Base-by-base conservation (phyloP, 2,888 invertebrate species). In the Mesochorus sp. region DNA sequence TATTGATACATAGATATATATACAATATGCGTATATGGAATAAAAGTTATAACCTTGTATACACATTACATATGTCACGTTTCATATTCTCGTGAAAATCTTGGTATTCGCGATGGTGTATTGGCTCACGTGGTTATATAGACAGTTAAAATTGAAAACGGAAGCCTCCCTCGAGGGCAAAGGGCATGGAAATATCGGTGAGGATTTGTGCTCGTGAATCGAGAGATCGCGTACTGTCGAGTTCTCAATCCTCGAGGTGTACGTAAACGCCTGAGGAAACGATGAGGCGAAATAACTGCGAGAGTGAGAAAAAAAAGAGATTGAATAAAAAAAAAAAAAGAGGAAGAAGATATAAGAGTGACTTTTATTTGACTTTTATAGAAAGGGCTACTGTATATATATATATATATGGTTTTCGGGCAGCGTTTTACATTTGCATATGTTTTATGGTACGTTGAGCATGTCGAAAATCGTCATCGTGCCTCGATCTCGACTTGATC, bases 391-490 rank as follows among this genome's bases (percentile, higher is more conserved):
- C 75, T 61, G 75, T 47, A 44, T 31, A 21, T n/a, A n/a, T n/a
- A n/a, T n/a, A n/a, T n/a, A n/a, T n/a, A n/a, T n/a, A n/a, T n/a
- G n/a, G n/a, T n/a, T n/a, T n/a, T n/a, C n/a, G n/a, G n/a, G n/a
- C n/a, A n/a, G n/a, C n/a, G 51, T 55, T 47, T 2, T 31, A 57
- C 47, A 76, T 76, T 76, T 76, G 75, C 75, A 70, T 75, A 68
- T 49, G 75, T 76, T 70, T 76, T 39, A 76, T 70, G 75, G 62
- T 53, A 55, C 62, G 62, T 76, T 76, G 75, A 64, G 62, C 75
- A 76, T 44, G 75, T 75, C 75, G 44, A 62, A 75, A 75, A 55
- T 68, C 68, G 75, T 75, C 47, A 68, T 67, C 74, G 49, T 12
- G 67, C 42, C 3, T 24, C 34, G 67, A 59, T 67, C 51, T 42